Evolutionary conservation across 1,140 invertebrate species (phyloP).

Genomic region (Pantala flavescens): DNA sequence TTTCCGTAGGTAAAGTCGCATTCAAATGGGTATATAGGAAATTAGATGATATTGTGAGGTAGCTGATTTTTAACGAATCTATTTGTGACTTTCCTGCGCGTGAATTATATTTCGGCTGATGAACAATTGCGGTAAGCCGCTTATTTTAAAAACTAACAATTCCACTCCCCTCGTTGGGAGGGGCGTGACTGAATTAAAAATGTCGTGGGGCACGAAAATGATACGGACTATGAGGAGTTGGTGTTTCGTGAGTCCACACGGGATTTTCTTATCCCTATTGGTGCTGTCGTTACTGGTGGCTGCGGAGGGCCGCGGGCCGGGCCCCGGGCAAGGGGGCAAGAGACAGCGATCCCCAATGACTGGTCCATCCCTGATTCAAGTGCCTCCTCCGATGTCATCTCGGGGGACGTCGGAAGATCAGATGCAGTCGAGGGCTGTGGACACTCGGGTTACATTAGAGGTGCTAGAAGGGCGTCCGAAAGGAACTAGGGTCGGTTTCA

Average conservation of each 20-base stretch:
- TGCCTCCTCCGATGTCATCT: not conserved
- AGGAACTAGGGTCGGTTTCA: constrained; percentile 70
- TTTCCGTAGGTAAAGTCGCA: not conserved
- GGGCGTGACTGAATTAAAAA: not conserved
- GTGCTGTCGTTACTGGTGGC: not conserved
- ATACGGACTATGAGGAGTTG: not conserved
- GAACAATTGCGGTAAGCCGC: no score
- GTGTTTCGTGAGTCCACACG: not conserved
- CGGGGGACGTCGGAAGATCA: constrained; percentile 29
- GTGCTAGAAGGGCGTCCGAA: constrained; percentile 71
- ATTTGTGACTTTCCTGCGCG: no score
- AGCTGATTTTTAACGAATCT: no score
- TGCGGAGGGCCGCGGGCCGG: not conserved
- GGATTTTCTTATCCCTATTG: not conserved
- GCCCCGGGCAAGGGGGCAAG: constrained; percentile 2
- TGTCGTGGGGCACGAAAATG: not conserved
- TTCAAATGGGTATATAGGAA: not conserved
- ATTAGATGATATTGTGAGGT: no score
- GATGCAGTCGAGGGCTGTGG: constrained; percentile 77
- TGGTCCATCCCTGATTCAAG: not conserved
- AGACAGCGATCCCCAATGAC: constrained; percentile 15
- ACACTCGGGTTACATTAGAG: constrained; percentile 73
- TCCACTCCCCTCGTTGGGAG: no score
- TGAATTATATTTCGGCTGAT: no score
- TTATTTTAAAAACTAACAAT: no score